A percentile compares a stretch with the other conserved stretches of the same genome.
Evolutionary conservation across 1,140 invertebrate species (phyloP).

Genomic region (Calephelis virginiensis): DNA sequence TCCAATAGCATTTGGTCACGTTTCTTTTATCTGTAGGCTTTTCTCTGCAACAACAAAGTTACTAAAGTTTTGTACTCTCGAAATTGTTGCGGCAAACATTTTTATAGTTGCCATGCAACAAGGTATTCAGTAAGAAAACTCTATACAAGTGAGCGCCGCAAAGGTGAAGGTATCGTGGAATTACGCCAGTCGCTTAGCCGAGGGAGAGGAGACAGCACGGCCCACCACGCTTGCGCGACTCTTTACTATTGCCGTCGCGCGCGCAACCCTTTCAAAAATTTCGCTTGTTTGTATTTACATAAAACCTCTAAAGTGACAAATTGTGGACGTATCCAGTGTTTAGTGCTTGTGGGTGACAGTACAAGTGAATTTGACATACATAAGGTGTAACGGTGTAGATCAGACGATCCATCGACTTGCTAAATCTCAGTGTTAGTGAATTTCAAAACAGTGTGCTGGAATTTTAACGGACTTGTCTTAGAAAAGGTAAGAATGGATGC

Average conservation of each 20-base stretch:
- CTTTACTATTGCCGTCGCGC: slow-evolving; percentile 41
- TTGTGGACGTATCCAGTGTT: slow-evolving; percentile 41
- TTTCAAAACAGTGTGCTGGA: slow-evolving; percentile 67
- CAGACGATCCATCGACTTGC: slow-evolving; percentile 66
- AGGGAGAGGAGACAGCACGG: slow-evolving; percentile 52
- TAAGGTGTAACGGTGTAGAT: slow-evolving; percentile 74
- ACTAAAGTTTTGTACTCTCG: slow-evolving; percentile 19
- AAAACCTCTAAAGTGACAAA: slow-evolving; percentile 33
- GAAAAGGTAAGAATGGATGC: slow-evolving; percentile 72
- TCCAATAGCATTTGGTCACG: slow-evolving; percentile 44
- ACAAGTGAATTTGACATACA: slow-evolving; percentile 61
- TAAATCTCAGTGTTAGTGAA: slow-evolving; percentile 73
- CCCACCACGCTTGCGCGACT: slow-evolving; percentile 58
- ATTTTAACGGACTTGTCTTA: slow-evolving; percentile 75
- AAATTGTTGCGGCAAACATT: slow-evolving; percentile 45
- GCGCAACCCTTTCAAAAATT: slow-evolving; percentile 43
- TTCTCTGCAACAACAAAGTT: slow-evolving; percentile 37
- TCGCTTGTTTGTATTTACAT: slow-evolving; percentile 5
- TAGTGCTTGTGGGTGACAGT: slow-evolving; percentile 57
- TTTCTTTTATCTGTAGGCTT: slow-evolving; percentile 24
- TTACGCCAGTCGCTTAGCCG: slow-evolving; percentile 60
- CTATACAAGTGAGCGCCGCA: slow-evolving; percentile 57
- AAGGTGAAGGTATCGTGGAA: slow-evolving; percentile 57
- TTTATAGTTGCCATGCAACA: slow-evolving; percentile 74
- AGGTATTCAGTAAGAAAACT: slow-evolving; percentile 64